Evolutionary conservation across 2,113 vertebrate species (phyloP).

Genomic region (Barnardius zonarius): DNA sequence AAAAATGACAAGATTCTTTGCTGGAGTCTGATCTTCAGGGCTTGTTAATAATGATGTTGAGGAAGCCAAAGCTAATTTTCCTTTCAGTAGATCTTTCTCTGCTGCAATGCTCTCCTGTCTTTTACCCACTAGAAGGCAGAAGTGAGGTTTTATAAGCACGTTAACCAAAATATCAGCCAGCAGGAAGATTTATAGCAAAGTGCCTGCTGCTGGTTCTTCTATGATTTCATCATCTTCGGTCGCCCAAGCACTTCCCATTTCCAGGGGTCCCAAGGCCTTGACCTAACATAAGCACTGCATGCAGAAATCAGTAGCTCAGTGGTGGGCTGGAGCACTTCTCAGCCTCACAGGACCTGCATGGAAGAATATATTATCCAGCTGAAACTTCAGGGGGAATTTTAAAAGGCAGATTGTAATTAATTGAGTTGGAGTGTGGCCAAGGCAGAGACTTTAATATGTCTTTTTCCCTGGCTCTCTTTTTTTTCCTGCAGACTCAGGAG

Average conservation of each 20-base stretch:
- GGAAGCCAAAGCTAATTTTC: background rate
- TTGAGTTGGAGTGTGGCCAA: slow-evolving; percentile 60
- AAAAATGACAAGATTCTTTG: background rate
- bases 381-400: slow-evolving; percentile 48
- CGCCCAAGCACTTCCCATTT: background rate
- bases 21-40: slow-evolving; percentile 23
- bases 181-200: slow-evolving; percentile 47
- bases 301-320: background rate
- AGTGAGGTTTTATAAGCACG: slow-evolving; percentile 20
- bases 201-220: background rate
- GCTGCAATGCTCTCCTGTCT: slow-evolving; percentile 12
- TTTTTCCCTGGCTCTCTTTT: background rate
- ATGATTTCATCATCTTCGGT: background rate
- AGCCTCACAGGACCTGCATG: background rate
- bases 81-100: background rate
- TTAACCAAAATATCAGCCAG: slow-evolving; percentile 44
- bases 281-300: too few species aligned
- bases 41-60: background rate
- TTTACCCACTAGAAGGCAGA: slow-evolving; percentile 55
- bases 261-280: background rate
- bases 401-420: slow-evolving; percentile 58
- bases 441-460: slow-evolving; percentile 19
- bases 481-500: background rate
- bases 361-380: background rate
- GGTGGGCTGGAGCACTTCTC: background rate